A percentile compares a stretch with the other conserved stretches of the same genome.
Evolutionary conservation across 2,797 vertebrate genomes (phyloP).

Genomic region (Smutsia temminckii): DNA sequence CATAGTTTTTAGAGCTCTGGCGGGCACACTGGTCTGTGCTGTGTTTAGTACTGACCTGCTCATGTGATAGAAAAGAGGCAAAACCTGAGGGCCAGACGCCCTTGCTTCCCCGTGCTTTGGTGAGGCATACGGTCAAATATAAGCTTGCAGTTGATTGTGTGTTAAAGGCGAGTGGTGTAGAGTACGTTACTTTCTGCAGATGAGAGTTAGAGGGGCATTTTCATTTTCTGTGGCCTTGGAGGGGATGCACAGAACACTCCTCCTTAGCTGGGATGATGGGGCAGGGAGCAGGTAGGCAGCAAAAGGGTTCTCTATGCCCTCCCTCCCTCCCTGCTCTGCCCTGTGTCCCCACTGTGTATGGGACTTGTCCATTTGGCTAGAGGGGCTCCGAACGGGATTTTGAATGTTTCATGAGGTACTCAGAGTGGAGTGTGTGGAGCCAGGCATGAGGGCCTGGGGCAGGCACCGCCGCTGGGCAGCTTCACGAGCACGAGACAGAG

Average conservation of each 20-base stretch:
- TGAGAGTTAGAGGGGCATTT: neutral
- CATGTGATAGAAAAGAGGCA: neutral
- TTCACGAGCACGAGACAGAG: neutral
- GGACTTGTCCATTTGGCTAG: conserved; percentile 60
- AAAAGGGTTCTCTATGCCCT: neutral
- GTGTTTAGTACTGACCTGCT: neutral
- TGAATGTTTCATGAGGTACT: conserved; percentile 60
- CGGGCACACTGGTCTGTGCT: neutral
- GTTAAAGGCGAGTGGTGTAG: neutral
- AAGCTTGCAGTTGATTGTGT: neutral
- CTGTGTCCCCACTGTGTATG: neutral
- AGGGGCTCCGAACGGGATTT: conserved; percentile 67
- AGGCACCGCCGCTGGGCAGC: too few relatives aligned
- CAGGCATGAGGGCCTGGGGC: neutral
- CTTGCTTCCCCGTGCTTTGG: neutral
- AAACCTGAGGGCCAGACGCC: neutral
- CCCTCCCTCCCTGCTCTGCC: neutral
- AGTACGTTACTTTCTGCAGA: neutral
- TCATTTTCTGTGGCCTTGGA: neutral
- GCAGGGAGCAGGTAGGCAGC: neutral
- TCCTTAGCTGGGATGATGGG: neutral
- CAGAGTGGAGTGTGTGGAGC: neutral
- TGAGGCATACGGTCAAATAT: neutral
- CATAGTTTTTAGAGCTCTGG: neutral
- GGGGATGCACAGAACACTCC: neutral